Conservation (phyloP, 2,797 vertebrate species). For the Lepus townsendii region DNA sequence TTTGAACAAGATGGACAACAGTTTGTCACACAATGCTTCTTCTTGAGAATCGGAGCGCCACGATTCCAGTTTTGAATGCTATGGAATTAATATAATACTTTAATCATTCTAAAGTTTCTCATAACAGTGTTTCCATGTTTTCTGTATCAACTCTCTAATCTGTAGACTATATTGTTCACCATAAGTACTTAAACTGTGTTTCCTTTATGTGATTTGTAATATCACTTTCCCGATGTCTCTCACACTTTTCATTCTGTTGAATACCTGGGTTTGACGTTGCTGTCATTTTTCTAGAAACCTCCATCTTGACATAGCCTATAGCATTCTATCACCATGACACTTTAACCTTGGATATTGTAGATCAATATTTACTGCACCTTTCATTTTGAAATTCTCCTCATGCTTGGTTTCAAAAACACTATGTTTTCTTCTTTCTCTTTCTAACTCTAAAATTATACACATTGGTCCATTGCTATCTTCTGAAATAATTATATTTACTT, state of each 20-base stretch:
- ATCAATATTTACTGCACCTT: background rate
- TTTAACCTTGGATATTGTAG: background rate
- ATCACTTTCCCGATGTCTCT: background rate
- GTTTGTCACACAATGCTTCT: background rate
- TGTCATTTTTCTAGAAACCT: background rate
- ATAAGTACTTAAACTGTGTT: background rate
- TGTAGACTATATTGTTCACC: background rate
- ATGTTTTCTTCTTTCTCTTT: background rate
- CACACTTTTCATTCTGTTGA: background rate
- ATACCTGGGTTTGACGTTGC: background rate
- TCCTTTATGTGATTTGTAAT: background rate
- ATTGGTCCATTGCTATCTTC: background rate
- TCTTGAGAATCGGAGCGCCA: background rate
- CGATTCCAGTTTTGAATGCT: background rate
- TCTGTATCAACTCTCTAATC: background rate
- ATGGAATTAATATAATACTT: background rate
- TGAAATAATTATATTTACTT: background rate
- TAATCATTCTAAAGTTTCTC: background rate
- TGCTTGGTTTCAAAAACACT: background rate
- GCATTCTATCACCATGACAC: background rate
- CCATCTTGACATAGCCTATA: background rate
- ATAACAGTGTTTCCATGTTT: background rate
- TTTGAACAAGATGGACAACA: background rate
- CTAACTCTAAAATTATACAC: background rate
- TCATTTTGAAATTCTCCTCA: constrained; percentile 19